Evolutionary conservation across 1,140 invertebrate genomes (phyloP).

Genomic region (Diorhabda elongata): DNA sequence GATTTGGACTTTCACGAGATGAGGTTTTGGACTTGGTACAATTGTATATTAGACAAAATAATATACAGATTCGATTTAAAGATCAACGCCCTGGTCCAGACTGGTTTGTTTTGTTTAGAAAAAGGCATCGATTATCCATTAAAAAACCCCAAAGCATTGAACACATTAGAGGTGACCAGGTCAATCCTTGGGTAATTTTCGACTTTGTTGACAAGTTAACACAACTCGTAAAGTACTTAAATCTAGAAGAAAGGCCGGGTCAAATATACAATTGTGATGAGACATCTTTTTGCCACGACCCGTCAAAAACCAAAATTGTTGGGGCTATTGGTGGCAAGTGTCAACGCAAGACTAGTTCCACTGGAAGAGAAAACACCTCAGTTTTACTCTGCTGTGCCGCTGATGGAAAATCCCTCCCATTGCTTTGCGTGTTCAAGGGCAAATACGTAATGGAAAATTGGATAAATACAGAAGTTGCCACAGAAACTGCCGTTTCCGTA

Average conservation of each 20-base stretch:
- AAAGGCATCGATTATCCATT: constrained; percentile 37
- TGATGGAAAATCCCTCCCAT: background rate
- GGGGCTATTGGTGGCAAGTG: background rate
- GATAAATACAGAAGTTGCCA: background rate
- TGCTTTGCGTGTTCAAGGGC: background rate
- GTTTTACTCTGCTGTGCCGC: background rate
- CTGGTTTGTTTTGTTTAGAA: constrained; percentile 40
- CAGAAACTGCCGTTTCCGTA: background rate
- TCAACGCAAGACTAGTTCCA: background rate
- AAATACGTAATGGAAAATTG: constrained; percentile 8
- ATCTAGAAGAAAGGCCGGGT: background rate
- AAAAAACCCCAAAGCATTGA: constrained; percentile 45
- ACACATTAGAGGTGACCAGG: background rate
- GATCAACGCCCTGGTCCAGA: constrained; percentile 40
- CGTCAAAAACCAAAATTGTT: constrained; percentile 9
- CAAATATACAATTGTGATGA: background rate
- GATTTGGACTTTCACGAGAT: constrained; percentile 34
- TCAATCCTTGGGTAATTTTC: constrained; percentile 3
- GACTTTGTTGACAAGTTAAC: constrained; percentile 6
- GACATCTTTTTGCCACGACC: constrained; percentile 1
- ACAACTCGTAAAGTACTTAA: background rate
- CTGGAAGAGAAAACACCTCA: constrained; percentile 11
- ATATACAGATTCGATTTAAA: constrained; percentile 37
- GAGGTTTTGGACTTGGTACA: constrained; percentile 35
- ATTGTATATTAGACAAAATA: constrained; percentile 34